These are phyloP conservation scores for Eurystomus gularis DNA, from an alignment of 2,113 vertebrate genomes.

Conservation along the genomic window DNA sequence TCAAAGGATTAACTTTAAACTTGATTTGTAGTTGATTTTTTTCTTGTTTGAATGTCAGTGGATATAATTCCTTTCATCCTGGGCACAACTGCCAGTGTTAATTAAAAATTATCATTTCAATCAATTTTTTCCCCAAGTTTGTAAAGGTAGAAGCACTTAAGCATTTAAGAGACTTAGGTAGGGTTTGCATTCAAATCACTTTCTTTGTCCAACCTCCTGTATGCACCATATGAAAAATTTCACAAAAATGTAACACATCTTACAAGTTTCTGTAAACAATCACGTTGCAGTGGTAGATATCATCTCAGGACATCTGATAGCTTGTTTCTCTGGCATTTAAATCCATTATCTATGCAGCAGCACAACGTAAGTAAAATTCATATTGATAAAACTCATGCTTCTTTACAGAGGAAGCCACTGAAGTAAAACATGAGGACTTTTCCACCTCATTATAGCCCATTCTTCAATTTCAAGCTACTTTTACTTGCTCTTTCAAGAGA, in stretches of 20 bases:
- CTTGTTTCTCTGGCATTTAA: neutral
- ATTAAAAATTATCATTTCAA: neutral
- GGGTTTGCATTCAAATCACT: neutral
- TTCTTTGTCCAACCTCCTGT: neutral
- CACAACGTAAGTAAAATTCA: neutral
- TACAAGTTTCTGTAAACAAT: neutral
- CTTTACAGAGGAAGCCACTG: neutral
- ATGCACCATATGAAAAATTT: neutral
- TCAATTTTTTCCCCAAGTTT: neutral
- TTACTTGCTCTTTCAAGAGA: neutral
- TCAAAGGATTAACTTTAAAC: neutral
- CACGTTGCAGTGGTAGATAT: neutral
- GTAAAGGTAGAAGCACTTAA: neutral
- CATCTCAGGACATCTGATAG: neutral
- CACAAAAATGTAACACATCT: neutral
- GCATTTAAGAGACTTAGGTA: neutral
- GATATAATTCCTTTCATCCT: neutral
- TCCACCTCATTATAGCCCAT: neutral
- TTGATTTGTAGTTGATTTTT: neutral
- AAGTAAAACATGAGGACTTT: slow-evolving; percentile 2
- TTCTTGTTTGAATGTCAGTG: neutral
- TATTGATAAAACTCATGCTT: neutral
- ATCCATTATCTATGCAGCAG: neutral
- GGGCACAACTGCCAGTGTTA: neutral
- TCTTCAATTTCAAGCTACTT: neutral